Conservation (phyloP, 1,140 invertebrate species). For the Trichonephila clavipes region DNA sequence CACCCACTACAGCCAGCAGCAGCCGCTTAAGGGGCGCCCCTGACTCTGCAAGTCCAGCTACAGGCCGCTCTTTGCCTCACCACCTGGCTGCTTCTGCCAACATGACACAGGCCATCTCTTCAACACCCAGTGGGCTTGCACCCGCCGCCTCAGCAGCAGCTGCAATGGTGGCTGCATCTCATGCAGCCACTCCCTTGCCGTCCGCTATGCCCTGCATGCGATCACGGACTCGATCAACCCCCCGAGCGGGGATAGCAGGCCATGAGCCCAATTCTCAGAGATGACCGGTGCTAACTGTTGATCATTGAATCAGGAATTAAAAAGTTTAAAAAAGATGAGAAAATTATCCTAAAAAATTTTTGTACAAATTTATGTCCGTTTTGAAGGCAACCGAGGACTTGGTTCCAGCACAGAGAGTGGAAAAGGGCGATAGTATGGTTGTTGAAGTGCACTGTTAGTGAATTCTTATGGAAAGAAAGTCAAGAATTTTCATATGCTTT, state of each 20-base stretch:
- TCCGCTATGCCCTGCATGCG: constrained; percentile 74
- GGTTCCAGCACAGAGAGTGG: constrained; percentile 23
- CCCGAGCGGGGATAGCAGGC: constrained; percentile 65
- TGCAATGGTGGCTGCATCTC: constrained; percentile 17
- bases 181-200: constrained; percentile 37
- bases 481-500: constrained; percentile 4
- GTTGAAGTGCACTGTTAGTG: constrained; percentile 4
- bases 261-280: constrained; percentile 64
- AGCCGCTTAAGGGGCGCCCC: constrained; percentile 70
- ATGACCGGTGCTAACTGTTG: constrained; percentile 57
- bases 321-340: neutral
- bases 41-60: constrained; percentile 75
- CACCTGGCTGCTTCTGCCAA: constrained; percentile 62
- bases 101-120: constrained; percentile 46
- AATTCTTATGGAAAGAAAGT: neutral
- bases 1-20: constrained; percentile 77
- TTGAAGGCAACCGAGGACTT: neutral
- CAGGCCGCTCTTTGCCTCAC: constrained; percentile 71
- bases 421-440: neutral
- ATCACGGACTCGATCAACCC: constrained; percentile 75
- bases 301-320: neutral
- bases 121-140: constrained; percentile 12
- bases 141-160: constrained; percentile 23
- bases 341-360: constrained; percentile 16
- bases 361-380: neutral